Evolutionary conservation across 2,113 vertebrate genomes (phyloP), one percentile per base, ranked within the genome.

Genomic region (Oriolus oriolus): DNA sequence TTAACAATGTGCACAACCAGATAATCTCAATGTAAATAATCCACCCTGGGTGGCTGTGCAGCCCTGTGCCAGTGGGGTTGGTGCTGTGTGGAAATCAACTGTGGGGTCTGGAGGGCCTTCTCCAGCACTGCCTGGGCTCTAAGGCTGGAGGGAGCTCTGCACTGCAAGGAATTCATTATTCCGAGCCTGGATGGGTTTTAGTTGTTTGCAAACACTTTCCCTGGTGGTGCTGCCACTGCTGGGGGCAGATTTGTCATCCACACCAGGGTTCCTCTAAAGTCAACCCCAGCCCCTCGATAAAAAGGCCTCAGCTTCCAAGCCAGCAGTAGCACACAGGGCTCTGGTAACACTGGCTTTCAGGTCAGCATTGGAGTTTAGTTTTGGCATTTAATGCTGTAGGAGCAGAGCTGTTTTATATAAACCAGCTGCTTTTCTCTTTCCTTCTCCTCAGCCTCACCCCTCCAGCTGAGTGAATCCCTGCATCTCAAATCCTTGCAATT

Each of bases 1-100:
- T 98, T 95, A 97, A 96, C 97, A 98, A 88, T 96, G 96, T 96
- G 97, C 96, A 97, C 96, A 96, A 97, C 16, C 94, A 97, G 97
- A 94, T 97, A 93, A 98, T 97, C 97, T 97, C 97, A 97, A 93
- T 97, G 98, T 97, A 97, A 98, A 98, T 98, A 97, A 97, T 97
- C 96, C 96, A 97, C 88, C 83, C 57, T 49, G 95, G 93, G 68
- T 41, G 79, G 75, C 92, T 96, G 93, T 63, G 90, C 93, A 87
- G 96, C 84, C 44, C 7, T 18, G 56, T 7, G 45, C 11, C 57
- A 26, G 27, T 35, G 63, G 73, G 70, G 8, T 57, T 87, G 61
- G 22, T 87, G 53, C 75, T 74, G 47, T 57, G 4, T 53, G 49
- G 57, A 52, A 47, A 24, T 18, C 11, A 41, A 5, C 49, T 41